phyloP scores from a whole-genome alignment of 2,113 vertebrate genomes.

The Jacana jacana region DNA sequence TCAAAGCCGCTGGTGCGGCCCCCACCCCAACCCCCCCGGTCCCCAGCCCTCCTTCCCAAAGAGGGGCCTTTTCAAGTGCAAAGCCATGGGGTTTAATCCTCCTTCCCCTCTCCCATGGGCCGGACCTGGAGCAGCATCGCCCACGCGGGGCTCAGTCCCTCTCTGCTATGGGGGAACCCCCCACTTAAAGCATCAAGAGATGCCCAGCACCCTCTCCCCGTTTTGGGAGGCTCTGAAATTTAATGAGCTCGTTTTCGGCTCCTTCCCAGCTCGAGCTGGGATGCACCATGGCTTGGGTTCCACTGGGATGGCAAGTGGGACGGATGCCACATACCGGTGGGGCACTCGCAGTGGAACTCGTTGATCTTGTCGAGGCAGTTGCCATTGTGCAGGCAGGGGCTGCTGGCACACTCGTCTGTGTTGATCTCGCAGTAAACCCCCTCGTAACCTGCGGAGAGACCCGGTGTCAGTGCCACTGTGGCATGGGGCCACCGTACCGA shows the following conservation, averaged over 20 bases:
- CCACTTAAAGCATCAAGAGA: neutral
- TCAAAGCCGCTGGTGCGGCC: constrained; percentile 56
- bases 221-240: neutral
- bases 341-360: constrained; percentile 91
- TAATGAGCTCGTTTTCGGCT: neutral
- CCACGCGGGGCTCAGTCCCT: neutral
- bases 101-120: constrained; percentile 32
- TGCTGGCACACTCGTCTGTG: constrained; percentile 89
- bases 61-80: constrained; percentile 71
- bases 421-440: constrained; percentile 92
- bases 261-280: neutral
- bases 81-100: constrained; percentile 59
- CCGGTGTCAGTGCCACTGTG: neutral
- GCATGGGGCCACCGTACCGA: neutral
- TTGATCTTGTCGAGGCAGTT: constrained; percentile 96
- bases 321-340: constrained; percentile 83
- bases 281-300: neutral
- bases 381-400: constrained; percentile 91
- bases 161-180: accelerated
- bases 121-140: neutral
- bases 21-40: neutral
- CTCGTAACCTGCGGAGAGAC: constrained; percentile 84
- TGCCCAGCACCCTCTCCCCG: neutral
- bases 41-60: constrained; percentile 51
- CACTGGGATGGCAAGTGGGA: neutral